Evolutionary conservation across 2,888 invertebrate species (phyloP), one percentile per base, ranked within the genome.

Genomic region (Clusia tigrina): DNA sequence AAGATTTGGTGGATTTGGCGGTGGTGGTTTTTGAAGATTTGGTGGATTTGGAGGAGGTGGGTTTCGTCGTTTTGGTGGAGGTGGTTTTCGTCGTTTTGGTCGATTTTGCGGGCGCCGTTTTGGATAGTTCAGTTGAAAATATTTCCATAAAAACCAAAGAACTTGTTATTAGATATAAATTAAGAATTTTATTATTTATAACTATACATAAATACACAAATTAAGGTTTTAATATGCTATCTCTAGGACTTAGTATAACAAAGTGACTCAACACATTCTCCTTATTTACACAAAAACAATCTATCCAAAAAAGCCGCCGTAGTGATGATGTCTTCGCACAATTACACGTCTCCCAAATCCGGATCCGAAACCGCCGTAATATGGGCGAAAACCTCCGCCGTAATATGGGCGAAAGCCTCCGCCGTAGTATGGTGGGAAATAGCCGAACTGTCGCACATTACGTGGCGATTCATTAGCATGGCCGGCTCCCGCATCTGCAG

Each of bases 401-500:
- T 58, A 61, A 57, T 58, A 60, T 1, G 63, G 55, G 1, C 57
- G 52, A 17, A 51, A 12, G 6, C 6, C 6, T 42, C 15, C 58
- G 2, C 51, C 60, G 17, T 18, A 57, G 24, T 20, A 48, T 23
- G 60, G 60, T 58, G 62, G 26, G 22, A 20, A 48, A 22, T 42
- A 58, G 2, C 62, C 67, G 48, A 66, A 68, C 54, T 72, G 71
- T 10, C 71, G 67, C 15, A 59, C 66, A 37, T 62, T 24, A 9
- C 71, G 69, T 6, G 12, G 24, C 6, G 59, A 58, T 54, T 51
- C 63, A 46, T 57, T 25, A 3, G 18, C 58, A 46, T 56, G 58
- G 18, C 54, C 58, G 25, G 12, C 54, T 10, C 60, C 67, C 2
- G 66, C 65, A 63, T 74, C 74, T 25, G 68, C 72, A 10, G 62